Percentiles rank a stretch among this genome's conserved stretches.
phyloP scores from a whole-genome alignment of 2,113 vertebrate species.

The Butorides virescens region DNA sequence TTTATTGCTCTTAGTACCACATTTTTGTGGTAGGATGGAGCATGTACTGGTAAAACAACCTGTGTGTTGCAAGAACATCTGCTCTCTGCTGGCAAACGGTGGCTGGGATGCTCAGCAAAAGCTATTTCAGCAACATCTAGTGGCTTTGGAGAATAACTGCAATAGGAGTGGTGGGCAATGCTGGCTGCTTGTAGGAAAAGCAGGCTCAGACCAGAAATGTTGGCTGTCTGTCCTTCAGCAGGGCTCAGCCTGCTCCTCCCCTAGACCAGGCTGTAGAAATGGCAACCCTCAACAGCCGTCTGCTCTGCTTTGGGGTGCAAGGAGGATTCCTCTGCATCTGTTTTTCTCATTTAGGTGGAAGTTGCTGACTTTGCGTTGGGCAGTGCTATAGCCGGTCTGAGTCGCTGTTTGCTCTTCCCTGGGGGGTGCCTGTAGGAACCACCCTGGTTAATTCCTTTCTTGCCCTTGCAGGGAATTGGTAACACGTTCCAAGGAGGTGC shows the following conservation, averaged over 20 bases:
- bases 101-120: background rate
- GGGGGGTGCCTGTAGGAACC: background rate
- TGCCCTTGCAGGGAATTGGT: constrained; percentile 84
- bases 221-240: background rate
- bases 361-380: background rate
- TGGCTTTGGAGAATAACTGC: background rate
- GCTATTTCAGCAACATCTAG: constrained; percentile 2
- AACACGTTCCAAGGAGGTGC: constrained; percentile 97
- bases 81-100: fast-evolving
- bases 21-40: background rate
- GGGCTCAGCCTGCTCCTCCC: background rate
- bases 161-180: fast-evolving
- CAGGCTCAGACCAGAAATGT: fast-evolving
- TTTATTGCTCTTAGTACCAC: fast-evolving
- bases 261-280: fast-evolving
- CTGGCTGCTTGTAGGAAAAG: background rate
- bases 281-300: fast-evolving
- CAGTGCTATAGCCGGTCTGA: fast-evolving
- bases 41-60: fast-evolving
- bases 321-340: fast-evolving
- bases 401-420: fast-evolving
- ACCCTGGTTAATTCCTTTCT: background rate
- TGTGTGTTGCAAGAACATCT: fast-evolving
- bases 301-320: fast-evolving
- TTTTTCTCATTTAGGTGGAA: no score